Evolutionary conservation across 2,888 invertebrate genomes (phyloP), one percentile per base, ranked within the genome.

Genomic region (Zaprionus bogoriensis): DNA sequence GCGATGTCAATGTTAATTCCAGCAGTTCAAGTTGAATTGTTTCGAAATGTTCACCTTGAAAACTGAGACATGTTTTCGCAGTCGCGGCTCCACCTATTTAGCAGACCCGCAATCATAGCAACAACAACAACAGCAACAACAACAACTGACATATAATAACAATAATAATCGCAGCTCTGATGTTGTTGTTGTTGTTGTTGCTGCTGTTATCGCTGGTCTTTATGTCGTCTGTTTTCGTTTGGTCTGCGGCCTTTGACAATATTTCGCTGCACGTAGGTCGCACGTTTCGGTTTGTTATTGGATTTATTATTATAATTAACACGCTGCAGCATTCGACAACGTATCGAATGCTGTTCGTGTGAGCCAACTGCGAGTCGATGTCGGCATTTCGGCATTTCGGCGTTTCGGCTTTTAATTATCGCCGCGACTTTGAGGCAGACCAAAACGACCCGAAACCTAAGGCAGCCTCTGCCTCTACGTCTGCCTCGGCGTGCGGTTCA

Each of bases 21-120:
- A 59, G 52, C 83, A 86, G 87, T 89, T 87, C 87, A 87, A 89
- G 87, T 87, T 87, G 87, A 87, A 89, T 74, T 82, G 62, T 86
- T 86, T 74, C 71, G 68, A 87, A 84, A 84, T 72, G 67, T 75
- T 80, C 67, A 86, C 88, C 88, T 87, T 85, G 88, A 44, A 44
- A 44, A 44, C 42, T 17, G 25, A 44, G 25, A 44, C 41, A 80
- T 74, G 64, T 63, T 60, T 68, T 36, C 32, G 32, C 68, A 55
- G 58, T 39, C 20, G 52, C 50, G 63, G 62, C 81, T 70, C 87
- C 81, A 63, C 81, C 87, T 67, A 48, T 67, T 67, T 67, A 45
- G 36, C 50, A 66, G 59, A 66, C 58, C 59, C 50, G 44, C 48
- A 74, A 74, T 72, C 73, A 58, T 54, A 36, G 32, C 32, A 17